phyloP scores from a whole-genome alignment of 35 echinoderm and acorn worm species.

The Ophiothrix spiculata region DNA sequence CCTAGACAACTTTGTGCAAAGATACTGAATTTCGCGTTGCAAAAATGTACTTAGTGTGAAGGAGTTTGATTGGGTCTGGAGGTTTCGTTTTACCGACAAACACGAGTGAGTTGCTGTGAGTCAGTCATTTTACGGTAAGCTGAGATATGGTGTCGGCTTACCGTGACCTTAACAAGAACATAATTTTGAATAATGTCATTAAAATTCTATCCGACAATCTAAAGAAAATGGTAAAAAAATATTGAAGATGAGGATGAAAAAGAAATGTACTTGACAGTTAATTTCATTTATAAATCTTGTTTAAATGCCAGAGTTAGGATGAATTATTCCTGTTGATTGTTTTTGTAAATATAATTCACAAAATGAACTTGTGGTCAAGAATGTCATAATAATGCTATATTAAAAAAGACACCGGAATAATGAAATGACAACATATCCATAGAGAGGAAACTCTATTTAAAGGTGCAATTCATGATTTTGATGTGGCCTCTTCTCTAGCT shows the following conservation, averaged over 20 bases:
- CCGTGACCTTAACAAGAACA: neutral
- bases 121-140: neutral
- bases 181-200: neutral
- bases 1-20: neutral
- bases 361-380: neutral
- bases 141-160: neutral
- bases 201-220: neutral
- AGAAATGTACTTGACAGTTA: neutral
- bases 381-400: no score
- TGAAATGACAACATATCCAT: no score
- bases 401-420: no score
- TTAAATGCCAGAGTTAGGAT: neutral
- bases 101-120: neutral
- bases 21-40: neutral
- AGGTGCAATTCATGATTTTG: no score
- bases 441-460: no score
- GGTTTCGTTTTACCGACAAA: neutral
- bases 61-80: neutral
- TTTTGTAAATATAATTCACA: neutral
- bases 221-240: neutral
- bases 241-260: neutral
- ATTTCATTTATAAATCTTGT: neutral
- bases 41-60: slow-evolving; percentile 2
- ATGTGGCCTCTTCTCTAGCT: no score
- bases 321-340: neutral